Evolutionary conservation across 2,888 invertebrate species (phyloP).

Genomic region (Eupeodes luniger): DNA sequence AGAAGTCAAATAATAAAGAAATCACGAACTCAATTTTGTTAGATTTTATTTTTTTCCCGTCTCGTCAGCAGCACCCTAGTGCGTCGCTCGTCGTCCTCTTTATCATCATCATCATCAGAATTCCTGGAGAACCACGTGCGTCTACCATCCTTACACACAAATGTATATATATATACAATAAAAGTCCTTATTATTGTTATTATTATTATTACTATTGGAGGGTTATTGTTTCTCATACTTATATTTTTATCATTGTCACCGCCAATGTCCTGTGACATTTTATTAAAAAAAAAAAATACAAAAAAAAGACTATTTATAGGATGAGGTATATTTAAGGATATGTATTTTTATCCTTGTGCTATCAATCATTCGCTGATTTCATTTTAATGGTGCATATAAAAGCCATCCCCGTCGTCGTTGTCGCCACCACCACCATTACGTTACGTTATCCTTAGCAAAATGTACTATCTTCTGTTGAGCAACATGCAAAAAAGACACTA

Average conservation of each 20-base stretch:
- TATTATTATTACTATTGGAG: conserved; percentile 16
- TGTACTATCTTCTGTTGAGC: not conserved
- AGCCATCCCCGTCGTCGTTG: not conserved
- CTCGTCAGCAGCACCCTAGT: not conserved
- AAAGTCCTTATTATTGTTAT: conserved; percentile 31
- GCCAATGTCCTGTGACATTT: conserved; percentile 33
- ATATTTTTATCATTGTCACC: conserved; percentile 23
- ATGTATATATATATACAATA: not conserved
- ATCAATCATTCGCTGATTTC: conserved; percentile 72
- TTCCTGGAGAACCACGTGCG: conserved; percentile 6
- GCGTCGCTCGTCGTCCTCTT: not conserved
- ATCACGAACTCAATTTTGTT: conserved; percentile 74
- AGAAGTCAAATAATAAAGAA: conserved; percentile 76
- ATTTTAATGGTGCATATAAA: conserved; percentile 61
- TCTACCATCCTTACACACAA: conserved; percentile 3
- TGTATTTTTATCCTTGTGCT: conserved; percentile 47
- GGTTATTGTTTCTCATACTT: conserved; percentile 33
- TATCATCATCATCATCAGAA: not conserved
- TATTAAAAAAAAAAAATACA: not conserved
- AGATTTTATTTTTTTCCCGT: conserved; percentile 37
- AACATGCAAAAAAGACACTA: conserved; percentile 56
- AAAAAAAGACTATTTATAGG: conserved; percentile 33
- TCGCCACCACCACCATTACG: too few relatives aligned
- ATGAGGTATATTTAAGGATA: conserved; percentile 31
- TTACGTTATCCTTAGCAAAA: not conserved